These are phyloP conservation scores for Melanogrammus aeglefinus DNA, from an alignment of 2,797 vertebrate genomes.

Conservation along the genomic window DNA sequence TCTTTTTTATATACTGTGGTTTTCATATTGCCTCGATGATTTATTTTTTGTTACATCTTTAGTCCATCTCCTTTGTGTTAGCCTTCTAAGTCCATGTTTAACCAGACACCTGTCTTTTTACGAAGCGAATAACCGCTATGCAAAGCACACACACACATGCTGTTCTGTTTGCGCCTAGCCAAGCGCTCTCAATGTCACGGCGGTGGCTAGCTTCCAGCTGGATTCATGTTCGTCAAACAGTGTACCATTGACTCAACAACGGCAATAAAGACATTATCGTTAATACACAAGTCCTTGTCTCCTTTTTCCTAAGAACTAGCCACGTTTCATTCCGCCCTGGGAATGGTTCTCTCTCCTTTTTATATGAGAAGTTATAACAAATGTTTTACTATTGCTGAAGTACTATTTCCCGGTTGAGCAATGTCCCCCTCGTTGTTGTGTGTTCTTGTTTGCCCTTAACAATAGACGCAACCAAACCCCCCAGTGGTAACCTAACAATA, in stretches of 20 bases:
- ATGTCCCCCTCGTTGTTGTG: neutral
- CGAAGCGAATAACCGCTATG: constrained; percentile 71
- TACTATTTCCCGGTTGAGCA: neutral
- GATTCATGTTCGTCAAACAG: constrained; percentile 74
- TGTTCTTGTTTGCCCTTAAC: neutral
- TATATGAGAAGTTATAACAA: neutral
- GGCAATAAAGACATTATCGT: constrained; percentile 88
- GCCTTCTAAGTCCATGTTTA: constrained; percentile 65
- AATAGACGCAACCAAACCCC: neutral
- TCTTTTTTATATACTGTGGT: constrained; percentile 50
- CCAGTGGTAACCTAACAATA: neutral
- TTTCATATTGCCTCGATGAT: constrained; percentile 46
- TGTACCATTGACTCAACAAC: constrained; percentile 86
- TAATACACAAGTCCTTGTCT: neutral
- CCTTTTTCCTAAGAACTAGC: neutral
- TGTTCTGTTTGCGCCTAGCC: constrained; percentile 73
- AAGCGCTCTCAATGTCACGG: constrained; percentile 77
- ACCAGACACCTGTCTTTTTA: constrained; percentile 68
- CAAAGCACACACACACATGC: constrained; percentile 37
- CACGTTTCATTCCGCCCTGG: no score
- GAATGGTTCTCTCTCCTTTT: neutral
- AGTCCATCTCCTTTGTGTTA: constrained; percentile 35
- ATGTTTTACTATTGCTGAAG: neutral
- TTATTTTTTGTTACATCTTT: constrained; percentile 50
- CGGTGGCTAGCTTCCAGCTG: constrained; percentile 75